These are phyloP conservation scores for Choloepus didactylus DNA, from an alignment of 2,797 vertebrate species.

Conservation along the genomic window DNA sequence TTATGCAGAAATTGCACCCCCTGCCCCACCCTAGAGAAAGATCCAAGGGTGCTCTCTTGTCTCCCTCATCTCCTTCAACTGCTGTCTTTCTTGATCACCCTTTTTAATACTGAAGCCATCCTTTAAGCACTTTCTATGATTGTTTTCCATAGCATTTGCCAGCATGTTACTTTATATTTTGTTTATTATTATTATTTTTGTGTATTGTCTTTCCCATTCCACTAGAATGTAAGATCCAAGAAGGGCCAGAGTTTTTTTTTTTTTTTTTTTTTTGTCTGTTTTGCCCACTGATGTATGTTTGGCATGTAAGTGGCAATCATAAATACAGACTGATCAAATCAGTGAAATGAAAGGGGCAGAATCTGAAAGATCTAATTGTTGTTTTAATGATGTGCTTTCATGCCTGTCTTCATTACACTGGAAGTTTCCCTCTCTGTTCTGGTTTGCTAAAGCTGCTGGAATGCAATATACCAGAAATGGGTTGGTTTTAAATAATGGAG, in stretches of 20 bases:
- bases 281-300: neutral
- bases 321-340: neutral
- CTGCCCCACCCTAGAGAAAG: neutral
- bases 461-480: too few relatives aligned
- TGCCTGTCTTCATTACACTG: neutral
- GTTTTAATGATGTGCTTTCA: neutral
- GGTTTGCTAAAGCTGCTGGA: too few relatives aligned
- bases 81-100: neutral
- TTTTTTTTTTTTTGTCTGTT: neutral
- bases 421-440: neutral
- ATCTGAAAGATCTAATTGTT: neutral
- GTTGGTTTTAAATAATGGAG: too few relatives aligned
- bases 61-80: neutral
- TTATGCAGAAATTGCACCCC: conserved; percentile 1
- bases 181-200: conserved; percentile 10
- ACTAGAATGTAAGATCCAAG: conserved; percentile 22
- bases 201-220: neutral
- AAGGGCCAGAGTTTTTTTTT: neutral
- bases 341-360: neutral
- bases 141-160: neutral
- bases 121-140: neutral
- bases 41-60: conserved; percentile 27
- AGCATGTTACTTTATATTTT: conserved; percentile 33
- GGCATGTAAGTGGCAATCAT: neutral
- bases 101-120: conserved; percentile 9